phyloP scores from a whole-genome alignment of 1,140 invertebrate genomes.

The Onthophagus taurus region DNA sequence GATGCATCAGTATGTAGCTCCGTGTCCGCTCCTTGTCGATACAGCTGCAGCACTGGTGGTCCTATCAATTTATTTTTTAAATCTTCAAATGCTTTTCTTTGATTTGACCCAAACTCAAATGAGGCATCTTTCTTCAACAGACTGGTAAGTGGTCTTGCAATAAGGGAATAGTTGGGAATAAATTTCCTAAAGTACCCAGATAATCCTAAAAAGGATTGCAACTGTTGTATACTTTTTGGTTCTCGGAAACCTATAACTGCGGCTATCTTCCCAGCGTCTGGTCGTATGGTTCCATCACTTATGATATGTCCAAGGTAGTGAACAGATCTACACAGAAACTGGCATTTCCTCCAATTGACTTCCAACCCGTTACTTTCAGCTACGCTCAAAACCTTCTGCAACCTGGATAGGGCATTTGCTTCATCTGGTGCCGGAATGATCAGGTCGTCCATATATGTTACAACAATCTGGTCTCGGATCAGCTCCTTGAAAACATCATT shows the following conservation, averaged over 20 bases:
- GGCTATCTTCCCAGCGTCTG: constrained; percentile 18
- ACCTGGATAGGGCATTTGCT: too few species aligned
- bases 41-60: neutral
- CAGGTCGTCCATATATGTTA: too few species aligned
- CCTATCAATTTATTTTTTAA: neutral
- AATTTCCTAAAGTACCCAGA: constrained; percentile 23
- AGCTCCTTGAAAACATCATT: too few species aligned
- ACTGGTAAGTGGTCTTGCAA: constrained; percentile 16
- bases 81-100: neutral
- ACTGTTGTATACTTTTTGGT: constrained; percentile 9
- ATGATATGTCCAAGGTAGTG: constrained; percentile 23
- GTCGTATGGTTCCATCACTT: constrained; percentile 16
- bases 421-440: too few species aligned
- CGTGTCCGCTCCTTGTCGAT: neutral
- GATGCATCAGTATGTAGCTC: neutral
- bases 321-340: too few species aligned
- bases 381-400: too few species aligned
- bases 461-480: too few species aligned
- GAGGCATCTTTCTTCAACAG: neutral
- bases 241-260: constrained; percentile 22
- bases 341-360: too few species aligned
- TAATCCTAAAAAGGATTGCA: constrained; percentile 21
- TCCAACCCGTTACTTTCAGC: too few species aligned
- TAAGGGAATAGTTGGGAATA: constrained; percentile 11
- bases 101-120: neutral